Base-by-base conservation (phyloP, 1,140 invertebrate genomes). In the Lordiphosa clarofinis region DNA sequence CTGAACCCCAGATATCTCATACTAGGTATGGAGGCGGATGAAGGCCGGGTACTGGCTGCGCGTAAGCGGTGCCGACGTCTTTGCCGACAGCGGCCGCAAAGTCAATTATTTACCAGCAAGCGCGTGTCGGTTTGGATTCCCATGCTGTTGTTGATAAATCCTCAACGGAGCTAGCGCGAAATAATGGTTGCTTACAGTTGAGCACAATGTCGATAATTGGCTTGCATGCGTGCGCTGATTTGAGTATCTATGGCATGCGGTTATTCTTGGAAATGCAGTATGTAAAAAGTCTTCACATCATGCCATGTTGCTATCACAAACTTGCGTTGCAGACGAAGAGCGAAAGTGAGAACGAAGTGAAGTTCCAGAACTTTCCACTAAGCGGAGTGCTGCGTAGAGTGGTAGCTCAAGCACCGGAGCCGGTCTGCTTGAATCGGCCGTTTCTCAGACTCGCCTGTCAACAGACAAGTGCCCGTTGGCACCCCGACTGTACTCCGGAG, bases 231-330 rank as follows among this genome's bases (percentile, higher is more conserved):
- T 97, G 96, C 89, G 96, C 94, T 0, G 95, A 96, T 89, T 91
- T 97, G 21, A 94, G 94, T 49, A 90, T 95, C 8, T 92, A 92
- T 15, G 92, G 94, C 13, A 91, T 95, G 9, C 91, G 92, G 79
- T 89, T 96, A 68, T 97, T 95, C 90, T 68, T 92, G 10, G 89
- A 92, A 65, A 92, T 94, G 88, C 75, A 90, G 19, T 73, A 89
- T 24, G 92, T 92, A 4, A 90, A 90, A 46, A 88, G 91, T 12
- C 71, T 96, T 9, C 91, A 94, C 38, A 91, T 96, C 35, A 93
- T 96, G 88, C 94, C 95, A 4, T 97, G 96, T 79, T 97, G 96
- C 73, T 97, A 97, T 79, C 96, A 97, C 89, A 95, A 95, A 88
- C 90, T 95, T 55, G 71, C 73, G 1, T 47, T 86, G 6, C 33